Conservation (phyloP, 2,113 vertebrate genomes). For the Nerophis lumbriciformis region DNA sequence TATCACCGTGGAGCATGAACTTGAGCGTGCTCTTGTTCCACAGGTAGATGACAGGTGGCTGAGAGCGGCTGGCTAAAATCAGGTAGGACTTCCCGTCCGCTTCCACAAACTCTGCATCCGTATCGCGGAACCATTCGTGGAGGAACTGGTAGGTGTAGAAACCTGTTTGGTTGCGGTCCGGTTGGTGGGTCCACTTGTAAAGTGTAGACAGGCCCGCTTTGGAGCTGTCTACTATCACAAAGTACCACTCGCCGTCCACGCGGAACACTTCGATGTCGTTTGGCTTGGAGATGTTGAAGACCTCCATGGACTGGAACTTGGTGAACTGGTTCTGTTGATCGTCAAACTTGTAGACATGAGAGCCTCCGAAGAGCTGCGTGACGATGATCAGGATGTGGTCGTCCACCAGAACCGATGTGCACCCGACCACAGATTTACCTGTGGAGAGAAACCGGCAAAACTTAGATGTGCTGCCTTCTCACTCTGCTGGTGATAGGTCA, state of each 20-base stretch:
- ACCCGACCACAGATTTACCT: conserved; percentile 96
- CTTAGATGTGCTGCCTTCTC: no score
- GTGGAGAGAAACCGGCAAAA: conserved; percentile 22
- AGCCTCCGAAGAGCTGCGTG: conserved; percentile 93
- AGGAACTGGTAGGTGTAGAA: conserved; percentile 94
- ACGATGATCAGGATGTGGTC: conserved; percentile 91
- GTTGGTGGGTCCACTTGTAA: conserved; percentile 82
- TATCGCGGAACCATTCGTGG: conserved; percentile 96
- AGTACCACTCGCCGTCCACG: conserved; percentile 86
- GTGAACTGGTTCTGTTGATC: conserved; percentile 91
- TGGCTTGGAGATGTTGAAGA: conserved; percentile 92
- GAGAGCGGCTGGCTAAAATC: conserved; percentile 90
- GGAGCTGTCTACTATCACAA: conserved; percentile 94
- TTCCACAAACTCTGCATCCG: conserved; percentile 85
- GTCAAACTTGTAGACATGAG: conserved; percentile 93
- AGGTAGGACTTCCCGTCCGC: conserved; percentile 86
- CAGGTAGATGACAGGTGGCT: conserved; percentile 87
- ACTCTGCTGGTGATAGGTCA: no score
- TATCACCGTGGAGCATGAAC: conserved; percentile 83
- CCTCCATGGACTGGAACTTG: conserved; percentile 94
- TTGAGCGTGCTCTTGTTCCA: conserved; percentile 91
- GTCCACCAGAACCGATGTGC: conserved; percentile 87
- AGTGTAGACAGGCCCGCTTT: conserved; percentile 92
- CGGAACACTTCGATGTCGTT: conserved; percentile 95
- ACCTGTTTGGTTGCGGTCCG: conserved; percentile 80